Conservation (phyloP, 2,113 vertebrate genomes). For the Macquaria ambigua region DNA sequence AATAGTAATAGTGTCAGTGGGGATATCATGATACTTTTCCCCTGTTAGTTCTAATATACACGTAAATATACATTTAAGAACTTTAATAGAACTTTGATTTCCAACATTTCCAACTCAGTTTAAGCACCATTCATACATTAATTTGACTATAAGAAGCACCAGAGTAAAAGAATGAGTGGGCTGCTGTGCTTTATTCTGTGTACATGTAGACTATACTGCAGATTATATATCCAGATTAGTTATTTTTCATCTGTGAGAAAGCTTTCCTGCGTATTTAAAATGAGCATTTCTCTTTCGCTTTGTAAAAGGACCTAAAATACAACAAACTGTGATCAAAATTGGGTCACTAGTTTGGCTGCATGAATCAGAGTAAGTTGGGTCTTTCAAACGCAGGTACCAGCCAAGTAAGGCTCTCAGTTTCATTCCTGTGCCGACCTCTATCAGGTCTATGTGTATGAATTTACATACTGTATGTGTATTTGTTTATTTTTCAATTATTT, state of each 20-base stretch:
- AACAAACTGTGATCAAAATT: not conserved
- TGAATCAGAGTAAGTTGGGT: not conserved
- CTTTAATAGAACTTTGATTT: not conserved
- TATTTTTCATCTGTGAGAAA: not conserved
- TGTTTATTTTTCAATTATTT: not conserved
- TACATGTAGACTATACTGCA: not conserved
- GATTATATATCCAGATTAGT: not conserved
- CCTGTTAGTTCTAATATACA: not conserved
- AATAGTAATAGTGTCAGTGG: no score
- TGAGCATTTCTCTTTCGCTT: not conserved
- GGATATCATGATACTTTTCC: not conserved
- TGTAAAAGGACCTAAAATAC: not conserved
- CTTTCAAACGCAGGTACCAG: not conserved
- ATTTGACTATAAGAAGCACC: not conserved
- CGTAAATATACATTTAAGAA: no score
- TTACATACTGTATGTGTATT: not conserved
- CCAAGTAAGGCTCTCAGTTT: not conserved
- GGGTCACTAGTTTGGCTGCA: not conserved
- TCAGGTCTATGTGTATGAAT: not conserved
- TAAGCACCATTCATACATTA: not conserved
- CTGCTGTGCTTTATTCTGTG: not conserved
- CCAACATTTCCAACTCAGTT: not conserved
- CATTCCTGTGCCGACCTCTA: not conserved
- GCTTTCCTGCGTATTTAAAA: not conserved
- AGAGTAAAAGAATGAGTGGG: not conserved